Evolutionary conservation across 2,113 vertebrate species (phyloP), one percentile per base, ranked within the genome.

Genomic region (Melanocharis versteri): DNA sequence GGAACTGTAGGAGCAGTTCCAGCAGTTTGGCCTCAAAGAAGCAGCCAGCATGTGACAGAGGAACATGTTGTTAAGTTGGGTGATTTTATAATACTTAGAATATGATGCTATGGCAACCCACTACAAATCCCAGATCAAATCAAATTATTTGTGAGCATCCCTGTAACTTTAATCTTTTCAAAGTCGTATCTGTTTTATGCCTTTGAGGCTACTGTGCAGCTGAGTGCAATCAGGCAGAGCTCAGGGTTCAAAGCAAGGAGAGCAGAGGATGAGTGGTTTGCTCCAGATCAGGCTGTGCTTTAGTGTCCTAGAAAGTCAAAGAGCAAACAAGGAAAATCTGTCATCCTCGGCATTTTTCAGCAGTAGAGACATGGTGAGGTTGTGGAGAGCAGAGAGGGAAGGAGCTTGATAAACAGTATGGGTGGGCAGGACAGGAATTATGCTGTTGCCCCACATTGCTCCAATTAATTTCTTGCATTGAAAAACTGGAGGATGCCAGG

Each of bases 31-130:
- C 68, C 93, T 79, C 83, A 70, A 75, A 92, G 87, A 57, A 83
- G 60, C 83, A n/a, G 50, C 62, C 87, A 11, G 86, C 93, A 88
- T 90, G 90, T 93, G 92, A 93, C 65, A 94, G 85, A 89, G 71
- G 92, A 93, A 95, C 88, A 90, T 31, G 62, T 92, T 96, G 96
- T 94, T 94, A 72, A 77, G 83, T 94, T 88, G 83, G 91, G 77
- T 76, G 89, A 94, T 96, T 96, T 94, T 94, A 37, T 83, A 93
- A 91, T 92, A 30, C 93, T 95, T 65, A 45, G 77, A 77, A 37
- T 83, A 83, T 9, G 96, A 90, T 97, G 93, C 96, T 96, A 97
- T 96, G 92, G 94, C 93, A 97, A 97, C 96, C 92, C 84, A 87
- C 76, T 96, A 93, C 93, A 96, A 97, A 94, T 86, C 93, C 86